Base-by-base conservation (phyloP, 2,888 invertebrate genomes). In the Drosophila prolongata region DNA sequence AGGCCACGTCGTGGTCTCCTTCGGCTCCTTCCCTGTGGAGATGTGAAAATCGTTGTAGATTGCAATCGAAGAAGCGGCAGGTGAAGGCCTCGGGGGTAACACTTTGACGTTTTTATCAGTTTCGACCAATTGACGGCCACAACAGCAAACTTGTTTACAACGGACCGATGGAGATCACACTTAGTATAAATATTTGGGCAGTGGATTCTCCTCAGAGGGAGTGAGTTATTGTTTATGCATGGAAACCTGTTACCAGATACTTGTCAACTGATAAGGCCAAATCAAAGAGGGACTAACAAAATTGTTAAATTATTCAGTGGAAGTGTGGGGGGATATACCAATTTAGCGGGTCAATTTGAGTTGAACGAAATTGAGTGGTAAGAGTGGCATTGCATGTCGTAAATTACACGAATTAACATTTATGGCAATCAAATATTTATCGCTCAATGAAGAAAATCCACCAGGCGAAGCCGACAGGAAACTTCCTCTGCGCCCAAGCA, bases 381-480 rank as follows among this genome's bases (percentile, higher is more conserved):
- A 57, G 65, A 40, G 55, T 49, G 16, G 13, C 54, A 47, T 69
- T 69, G 64, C 47, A 34, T 47, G 69, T 53, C 55, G 73, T 75
- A 78, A 75, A 71, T 80, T 64, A 57, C 65, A 40, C 42, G 56
- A 70, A 71, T 77, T 61, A 66, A 55, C 78, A 70, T 75, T 78
- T 55, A 53, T 61, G 52, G 57, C 70, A 73, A 79, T 78, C 75
- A 77, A 80, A 76, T 79, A 73, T 76, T 75, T 78, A 83, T 75
- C 76, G 80, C 80, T 71, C 80, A 74, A 83, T 79, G 58, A 27
- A 27, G 47, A 43, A 68, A 56, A 55, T 70, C 43, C 70, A 68
- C 75, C 72, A 46, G 49, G 67, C 76, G 56, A 13, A 47, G 9
- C 65, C 71, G 75, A 57, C 70, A 57, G 59, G 62, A 62, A 62